A percentile compares a stretch with the other conserved stretches of the same genome.
Evolutionary conservation across 2,113 vertebrate species (phyloP).

Genomic region (Rhinolophus sinicus): DNA sequence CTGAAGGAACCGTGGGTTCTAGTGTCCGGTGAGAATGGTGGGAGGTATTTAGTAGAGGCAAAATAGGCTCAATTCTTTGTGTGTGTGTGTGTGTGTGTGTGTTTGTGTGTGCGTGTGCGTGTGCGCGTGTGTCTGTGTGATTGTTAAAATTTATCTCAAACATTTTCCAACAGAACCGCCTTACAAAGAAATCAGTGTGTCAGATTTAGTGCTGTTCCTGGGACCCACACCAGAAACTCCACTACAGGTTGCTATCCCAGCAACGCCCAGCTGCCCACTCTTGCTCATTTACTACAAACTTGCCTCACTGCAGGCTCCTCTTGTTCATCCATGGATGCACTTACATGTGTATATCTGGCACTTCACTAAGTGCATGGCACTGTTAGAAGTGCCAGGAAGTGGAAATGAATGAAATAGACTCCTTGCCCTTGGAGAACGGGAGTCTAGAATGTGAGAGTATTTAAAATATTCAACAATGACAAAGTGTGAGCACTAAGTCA

Average conservation of each 20-base stretch:
- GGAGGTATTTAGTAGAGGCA: background rate
- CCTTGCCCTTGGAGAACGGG: background rate
- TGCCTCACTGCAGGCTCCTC: background rate
- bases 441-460: background rate
- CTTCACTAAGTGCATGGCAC: rapidly evolving
- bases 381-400: background rate
- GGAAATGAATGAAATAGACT: background rate
- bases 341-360: background rate
- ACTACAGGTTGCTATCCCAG: background rate
- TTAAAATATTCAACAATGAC: background rate
- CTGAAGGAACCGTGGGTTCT: background rate
- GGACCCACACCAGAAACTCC: background rate
- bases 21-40: background rate
- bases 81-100: background rate
- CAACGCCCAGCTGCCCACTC: background rate
- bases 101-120: background rate
- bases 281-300: rapidly evolving
- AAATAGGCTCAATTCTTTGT: background rate
- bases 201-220: background rate
- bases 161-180: background rate
- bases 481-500: background rate
- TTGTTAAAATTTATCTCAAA: background rate
- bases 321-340: background rate
- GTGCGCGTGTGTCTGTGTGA: background rate
- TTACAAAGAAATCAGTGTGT: background rate